Evolutionary conservation across 1,140 invertebrate genomes (phyloP), one percentile per base, ranked within the genome.

Genomic region (Triops cancriformis): DNA sequence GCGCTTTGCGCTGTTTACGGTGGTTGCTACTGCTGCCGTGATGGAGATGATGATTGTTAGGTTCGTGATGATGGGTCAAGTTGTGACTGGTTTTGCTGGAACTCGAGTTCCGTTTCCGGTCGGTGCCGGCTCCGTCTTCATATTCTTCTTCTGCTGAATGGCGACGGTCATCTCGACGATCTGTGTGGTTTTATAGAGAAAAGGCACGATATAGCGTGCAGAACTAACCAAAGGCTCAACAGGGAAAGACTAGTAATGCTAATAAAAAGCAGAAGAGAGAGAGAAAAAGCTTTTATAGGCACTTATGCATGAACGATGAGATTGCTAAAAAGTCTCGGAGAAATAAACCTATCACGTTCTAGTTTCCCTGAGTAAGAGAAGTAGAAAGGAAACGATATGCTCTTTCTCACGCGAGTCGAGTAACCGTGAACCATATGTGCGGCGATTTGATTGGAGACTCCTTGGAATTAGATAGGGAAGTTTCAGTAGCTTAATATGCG

Each of bases 1-100:
- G 86, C 1, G 98, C 97, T 86, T 99, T 99, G 27, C 98, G 86
- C 81, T 98, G 96, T 85, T 99, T 99, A 86, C 77, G 77, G 72
- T 73, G 64, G 41, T 43, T 64, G 51, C 51, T 64, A 18, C 51
- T 64, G 51, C 3, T 64, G 51, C 51, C 23, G 51, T 23, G 18
- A 14, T 64, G 51, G 23, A n/a, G 51, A 64, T 64, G 51, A 23
- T 37, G 31, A 37, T 37, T 37, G 31, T 37, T 37, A 37, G 31
- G 31, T 37, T 18, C 51, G 14, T 64, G 51, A 18, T 64, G 0
- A 64, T 64, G 51, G 51, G 51, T 23, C 51, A 23, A 23, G 23
- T 64, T 64, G 23, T 64, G 51, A 64, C 51, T 64, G 51, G 51
- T 64, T 64, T 64, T 64, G 51, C 51, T 64, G 6, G 51, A 64